Evolutionary conservation across 53 echinoderm and acorn worm genomes (phyloP).

Genomic region (Apostichopus leukothele): DNA sequence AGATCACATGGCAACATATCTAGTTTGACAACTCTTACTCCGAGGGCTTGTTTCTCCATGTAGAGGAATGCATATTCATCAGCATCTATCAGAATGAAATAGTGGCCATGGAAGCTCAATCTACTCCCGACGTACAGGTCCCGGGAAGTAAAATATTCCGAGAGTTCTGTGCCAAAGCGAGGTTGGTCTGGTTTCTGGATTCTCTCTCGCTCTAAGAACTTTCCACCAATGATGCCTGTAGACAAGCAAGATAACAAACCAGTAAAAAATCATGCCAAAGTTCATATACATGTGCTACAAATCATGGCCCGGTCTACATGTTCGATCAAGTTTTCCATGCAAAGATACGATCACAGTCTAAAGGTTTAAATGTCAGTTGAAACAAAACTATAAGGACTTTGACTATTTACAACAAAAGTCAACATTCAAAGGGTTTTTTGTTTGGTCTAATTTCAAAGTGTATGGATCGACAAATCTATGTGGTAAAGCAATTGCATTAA

Average conservation of each 20-base stretch:
- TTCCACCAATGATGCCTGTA: constrained; percentile 85
- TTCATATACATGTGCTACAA: not conserved
- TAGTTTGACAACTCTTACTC: constrained; percentile 48
- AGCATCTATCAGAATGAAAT: constrained; percentile 83
- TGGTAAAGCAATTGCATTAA: no score
- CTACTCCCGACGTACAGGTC: constrained; percentile 93
- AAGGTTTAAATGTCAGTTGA: no score
- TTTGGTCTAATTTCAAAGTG: no score
- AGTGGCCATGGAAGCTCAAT: constrained; percentile 79
- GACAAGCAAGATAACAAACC: not conserved
- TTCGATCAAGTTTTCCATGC: no score
- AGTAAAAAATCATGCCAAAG: not conserved
- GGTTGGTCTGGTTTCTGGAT: constrained; percentile 90
- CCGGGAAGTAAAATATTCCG: constrained; percentile 70
- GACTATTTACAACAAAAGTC: no score
- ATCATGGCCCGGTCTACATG: no score
- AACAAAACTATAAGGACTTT: no score
- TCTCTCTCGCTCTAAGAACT: constrained; percentile 82
- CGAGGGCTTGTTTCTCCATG: constrained; percentile 78
- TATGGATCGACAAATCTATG: no score
- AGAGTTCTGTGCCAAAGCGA: constrained; percentile 76
- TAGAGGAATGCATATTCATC: constrained; percentile 91
- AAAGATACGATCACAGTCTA: no score
- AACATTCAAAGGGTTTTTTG: no score
- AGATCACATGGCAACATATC: no score